A percentile compares a stretch with the other conserved stretches of the same genome.
These are phyloP conservation scores for Steinernema feltiae DNA, from an alignment of 1,140 invertebrate genomes.

Conservation along the genomic window DNA sequence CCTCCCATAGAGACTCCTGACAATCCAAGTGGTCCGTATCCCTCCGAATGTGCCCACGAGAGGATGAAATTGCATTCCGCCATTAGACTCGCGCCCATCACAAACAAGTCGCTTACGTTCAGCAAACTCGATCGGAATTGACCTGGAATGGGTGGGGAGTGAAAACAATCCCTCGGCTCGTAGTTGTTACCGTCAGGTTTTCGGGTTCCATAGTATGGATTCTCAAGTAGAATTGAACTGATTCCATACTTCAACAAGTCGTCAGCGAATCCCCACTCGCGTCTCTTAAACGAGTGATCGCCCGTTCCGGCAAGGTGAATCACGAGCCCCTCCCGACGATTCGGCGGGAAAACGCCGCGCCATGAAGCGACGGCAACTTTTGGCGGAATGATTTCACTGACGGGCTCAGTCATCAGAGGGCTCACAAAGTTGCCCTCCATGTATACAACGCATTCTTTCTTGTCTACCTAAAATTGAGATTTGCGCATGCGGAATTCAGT, in stretches of 20 bases:
- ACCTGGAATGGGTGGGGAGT: conserved; percentile 35
- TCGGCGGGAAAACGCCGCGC: conserved; percentile 30
- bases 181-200: conserved; percentile 85
- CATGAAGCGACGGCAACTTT: conserved; percentile 65
- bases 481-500: too few relatives aligned
- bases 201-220: conserved; percentile 85
- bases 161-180: conserved; percentile 45
- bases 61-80: conserved; percentile 84
- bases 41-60: conserved; percentile 80
- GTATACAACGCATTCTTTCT: conserved; percentile 69
- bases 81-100: conserved; percentile 95
- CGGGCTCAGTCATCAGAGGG: conserved; percentile 62
- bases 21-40: conserved; percentile 79
- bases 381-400: neutral
- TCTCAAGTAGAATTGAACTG: conserved; percentile 87
- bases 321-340: conserved; percentile 61
- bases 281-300: conserved; percentile 90
- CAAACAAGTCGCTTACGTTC: conserved; percentile 95
- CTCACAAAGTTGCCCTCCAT: conserved; percentile 82
- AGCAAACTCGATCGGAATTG: conserved; percentile 79
- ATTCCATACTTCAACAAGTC: conserved; percentile 72
- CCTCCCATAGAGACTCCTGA: conserved; percentile 99
- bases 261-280: conserved; percentile 75
- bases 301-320: conserved; percentile 93
- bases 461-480: conserved; percentile 67